Percentiles rank a stretch among this genome's conserved stretches.
These are phyloP conservation scores for Cephalopholis sonnerati DNA, from an alignment of 2,113 vertebrate genomes.

Conservation along the genomic window DNA sequence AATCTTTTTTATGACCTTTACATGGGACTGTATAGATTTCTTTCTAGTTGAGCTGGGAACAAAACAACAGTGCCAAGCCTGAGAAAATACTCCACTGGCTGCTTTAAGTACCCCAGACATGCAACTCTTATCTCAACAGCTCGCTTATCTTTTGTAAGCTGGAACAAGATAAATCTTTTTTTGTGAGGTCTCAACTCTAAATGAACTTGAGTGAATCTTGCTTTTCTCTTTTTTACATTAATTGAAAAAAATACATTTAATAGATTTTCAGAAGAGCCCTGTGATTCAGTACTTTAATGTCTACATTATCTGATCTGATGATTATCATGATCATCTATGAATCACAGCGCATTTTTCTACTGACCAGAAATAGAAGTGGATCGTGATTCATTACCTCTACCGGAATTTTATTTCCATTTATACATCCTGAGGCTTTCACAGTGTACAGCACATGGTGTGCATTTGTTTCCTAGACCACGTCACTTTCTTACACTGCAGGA, in stretches of 20 bases:
- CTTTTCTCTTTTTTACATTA: background rate
- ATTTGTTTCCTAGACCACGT: background rate
- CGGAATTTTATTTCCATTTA: constrained; percentile 36
- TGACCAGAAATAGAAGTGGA: constrained; percentile 27
- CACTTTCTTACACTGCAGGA: background rate
- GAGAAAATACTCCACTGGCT: constrained; percentile 27
- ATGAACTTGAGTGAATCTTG: constrained; percentile 23
- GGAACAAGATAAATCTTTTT: constrained; percentile 36
- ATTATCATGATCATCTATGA: background rate
- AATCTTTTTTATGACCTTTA: constrained; percentile 44
- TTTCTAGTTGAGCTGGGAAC: constrained; percentile 17
- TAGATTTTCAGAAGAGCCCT: background rate
- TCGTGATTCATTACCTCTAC: constrained; percentile 14
- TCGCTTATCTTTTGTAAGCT: constrained; percentile 38
- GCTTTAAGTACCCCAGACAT: constrained; percentile 36
- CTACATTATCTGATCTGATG: background rate
- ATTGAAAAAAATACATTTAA: background rate
- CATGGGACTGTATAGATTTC: constrained; percentile 18
- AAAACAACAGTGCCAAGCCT: constrained; percentile 4
- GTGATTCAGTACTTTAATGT: background rate
- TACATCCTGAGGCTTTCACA: constrained; percentile 11
- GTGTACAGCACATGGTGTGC: background rate
- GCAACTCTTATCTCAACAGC: constrained; percentile 51
- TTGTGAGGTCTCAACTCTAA: constrained; percentile 26
- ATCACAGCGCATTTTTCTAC: constrained; percentile 7